Percentiles rank a stretch among this genome's conserved stretches.
Evolutionary conservation across 2,113 vertebrate species (phyloP).

Genomic region (Sterrhoptilus dennistouni): DNA sequence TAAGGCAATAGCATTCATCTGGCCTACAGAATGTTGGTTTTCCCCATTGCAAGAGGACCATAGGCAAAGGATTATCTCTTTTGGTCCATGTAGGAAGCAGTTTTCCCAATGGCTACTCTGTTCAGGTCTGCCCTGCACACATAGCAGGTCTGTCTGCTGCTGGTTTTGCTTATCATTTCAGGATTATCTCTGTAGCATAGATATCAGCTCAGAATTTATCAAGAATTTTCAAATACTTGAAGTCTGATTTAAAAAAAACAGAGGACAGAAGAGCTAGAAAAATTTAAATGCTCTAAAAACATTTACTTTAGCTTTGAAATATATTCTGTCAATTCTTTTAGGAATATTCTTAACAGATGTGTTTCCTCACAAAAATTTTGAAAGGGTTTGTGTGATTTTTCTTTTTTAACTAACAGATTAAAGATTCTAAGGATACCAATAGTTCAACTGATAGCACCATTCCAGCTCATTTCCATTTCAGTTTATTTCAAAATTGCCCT

Average conservation of each 20-base stretch:
- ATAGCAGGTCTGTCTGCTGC: not conserved
- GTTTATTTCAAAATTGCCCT: not conserved
- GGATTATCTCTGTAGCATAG: not conserved
- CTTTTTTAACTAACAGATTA: not conserved
- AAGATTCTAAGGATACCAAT: not conserved
- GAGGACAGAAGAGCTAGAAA: not conserved
- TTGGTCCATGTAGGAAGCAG: not conserved
- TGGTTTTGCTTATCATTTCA: not conserved
- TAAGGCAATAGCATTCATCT: not conserved
- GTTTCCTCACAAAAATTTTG: not conserved
- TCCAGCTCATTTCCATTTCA: not conserved
- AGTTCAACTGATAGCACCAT: not conserved
- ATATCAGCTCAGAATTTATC: not conserved
- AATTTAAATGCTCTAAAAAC: not conserved
- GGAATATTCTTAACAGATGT: not conserved
- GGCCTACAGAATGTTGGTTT: not conserved
- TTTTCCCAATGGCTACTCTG: not conserved
- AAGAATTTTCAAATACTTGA: not conserved
- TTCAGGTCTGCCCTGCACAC: not conserved
- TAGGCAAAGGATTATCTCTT: not conserved
- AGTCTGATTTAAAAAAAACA: not conserved
- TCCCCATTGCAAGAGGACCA: fast-evolving
- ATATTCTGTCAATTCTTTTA: not conserved
- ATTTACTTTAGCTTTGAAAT: not conserved
- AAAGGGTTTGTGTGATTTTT: not conserved